Evolutionary conservation across 2,797 vertebrate genomes (phyloP), one percentile per base, ranked within the genome.

Genomic region (Sus cebifrons): DNA sequence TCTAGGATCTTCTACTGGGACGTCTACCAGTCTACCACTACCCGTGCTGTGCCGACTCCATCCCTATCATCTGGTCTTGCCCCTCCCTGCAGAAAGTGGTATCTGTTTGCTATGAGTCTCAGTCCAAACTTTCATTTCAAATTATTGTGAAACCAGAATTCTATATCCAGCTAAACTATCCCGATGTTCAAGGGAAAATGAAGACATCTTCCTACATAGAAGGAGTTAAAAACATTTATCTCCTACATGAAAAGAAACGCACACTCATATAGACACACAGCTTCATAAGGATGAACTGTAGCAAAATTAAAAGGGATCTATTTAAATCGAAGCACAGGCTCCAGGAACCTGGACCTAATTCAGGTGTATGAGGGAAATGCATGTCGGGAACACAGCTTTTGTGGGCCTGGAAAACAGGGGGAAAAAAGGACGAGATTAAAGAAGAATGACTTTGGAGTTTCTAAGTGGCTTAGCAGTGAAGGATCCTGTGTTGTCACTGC

Each of bases 141-240:
- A 68, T 44, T 49, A 86, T 68, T 86, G 77, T n/a, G 73, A 92
- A 78, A 78, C 16, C 27, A 78, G 82, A 85, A 32, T 85, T 86
- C 62, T 67, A 7, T 44, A 58, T 15, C 27, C 52, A 67, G 49
- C 27, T 18, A 86, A 78, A 92, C 36, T 60, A 32, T 15, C 40
- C 58, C 21, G 20, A 67, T 67, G 9, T 18, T 67, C 58, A 77
- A 44, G 54, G 62, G 71, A 58, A 58, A 86, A 25, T 25, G 36
- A n/a, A 60, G 75, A 91, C 18, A 29, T 23, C 75, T 85, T 85
- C n/a, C 7, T 75, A 18, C 15, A 10, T 4, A 7, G 18, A 71
- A 85, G 36, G 68, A 6, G 36, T 25, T 25, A 32, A 44, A 67
- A 64, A n/a, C 4, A 9, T 75, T 44, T 83, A 29, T 64, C 60